Evolutionary conservation across 2,888 invertebrate species (phyloP).

Genomic region (Plutella xylostella): DNA sequence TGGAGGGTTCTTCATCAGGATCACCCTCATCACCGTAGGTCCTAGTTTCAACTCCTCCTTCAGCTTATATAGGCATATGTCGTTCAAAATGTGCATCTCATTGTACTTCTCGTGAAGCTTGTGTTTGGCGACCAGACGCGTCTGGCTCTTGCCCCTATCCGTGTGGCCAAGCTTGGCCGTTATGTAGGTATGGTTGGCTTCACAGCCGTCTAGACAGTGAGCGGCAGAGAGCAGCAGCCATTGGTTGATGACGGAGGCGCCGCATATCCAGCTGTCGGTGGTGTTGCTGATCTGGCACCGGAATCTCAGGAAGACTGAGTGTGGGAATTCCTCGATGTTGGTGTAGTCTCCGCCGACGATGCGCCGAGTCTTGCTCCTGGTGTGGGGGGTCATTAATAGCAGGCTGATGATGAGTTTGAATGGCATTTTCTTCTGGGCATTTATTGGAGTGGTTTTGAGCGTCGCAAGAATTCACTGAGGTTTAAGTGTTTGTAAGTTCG

Average conservation of each 20-base stretch:
- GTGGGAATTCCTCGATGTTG: constrained; percentile 21
- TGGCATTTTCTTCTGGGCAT: no score
- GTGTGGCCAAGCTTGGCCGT: constrained; percentile 19
- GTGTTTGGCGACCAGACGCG: neutral
- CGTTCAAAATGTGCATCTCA: constrained; percentile 8
- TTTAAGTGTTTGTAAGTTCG: no score
- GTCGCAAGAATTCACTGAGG: no score
- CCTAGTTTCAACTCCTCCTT: constrained; percentile 10
- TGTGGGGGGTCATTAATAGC: no score
- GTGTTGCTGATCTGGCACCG: neutral
- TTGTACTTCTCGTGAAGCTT: constrained; percentile 15
- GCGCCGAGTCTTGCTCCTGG: no score
- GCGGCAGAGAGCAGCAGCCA: constrained; percentile 26
- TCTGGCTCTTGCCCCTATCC: constrained; percentile 12
- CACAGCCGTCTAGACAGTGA: constrained; percentile 23
- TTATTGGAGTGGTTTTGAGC: no score
- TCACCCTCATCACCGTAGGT: constrained; percentile 15
- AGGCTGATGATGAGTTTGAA: no score
- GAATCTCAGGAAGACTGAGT: constrained; percentile 23
- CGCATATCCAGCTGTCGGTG: constrained; percentile 24
- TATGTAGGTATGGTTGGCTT: neutral
- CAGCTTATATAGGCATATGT: constrained; percentile 20
- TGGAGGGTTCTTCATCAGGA: constrained; percentile 18
- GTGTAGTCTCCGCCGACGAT: constrained; percentile 19
- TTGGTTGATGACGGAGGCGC: constrained; percentile 29